Percentiles rank a stretch among this genome's conserved stretches.
Conservation (phyloP, 2,888 invertebrate species). For the Strigamia crassipes region DNA sequence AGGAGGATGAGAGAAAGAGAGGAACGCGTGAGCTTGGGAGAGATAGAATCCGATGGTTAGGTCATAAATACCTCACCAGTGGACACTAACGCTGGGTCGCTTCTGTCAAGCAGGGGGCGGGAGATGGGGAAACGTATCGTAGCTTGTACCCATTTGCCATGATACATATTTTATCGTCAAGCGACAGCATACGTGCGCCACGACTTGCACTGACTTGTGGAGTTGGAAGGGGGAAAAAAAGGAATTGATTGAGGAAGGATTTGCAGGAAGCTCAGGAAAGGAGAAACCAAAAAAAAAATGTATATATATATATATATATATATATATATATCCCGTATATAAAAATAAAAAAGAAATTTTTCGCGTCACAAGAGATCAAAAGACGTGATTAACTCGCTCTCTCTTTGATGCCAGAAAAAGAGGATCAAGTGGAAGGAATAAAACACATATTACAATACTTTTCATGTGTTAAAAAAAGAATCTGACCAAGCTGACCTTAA, state of each 20-base stretch:
- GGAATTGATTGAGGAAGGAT: constrained; percentile 16
- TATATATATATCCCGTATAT: too few relatives aligned
- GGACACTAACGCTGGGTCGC: constrained; percentile 25
- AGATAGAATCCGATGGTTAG: constrained; percentile 39
- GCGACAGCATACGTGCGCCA: constrained; percentile 15
- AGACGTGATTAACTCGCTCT: constrained; percentile 15
- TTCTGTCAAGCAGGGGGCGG: constrained; percentile 24
- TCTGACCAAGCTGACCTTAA: not conserved
- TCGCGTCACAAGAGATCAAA: constrained; percentile 16
- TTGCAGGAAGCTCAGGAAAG: constrained; percentile 4
- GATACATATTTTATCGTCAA: constrained; percentile 43
- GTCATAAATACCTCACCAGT: constrained; percentile 39
- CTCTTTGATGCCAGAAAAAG: not conserved
- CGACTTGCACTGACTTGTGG: constrained; percentile 21
- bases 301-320: not conserved
- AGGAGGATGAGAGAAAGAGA: constrained; percentile 11
- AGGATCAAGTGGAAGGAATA: not conserved
- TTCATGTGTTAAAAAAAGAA: not conserved
- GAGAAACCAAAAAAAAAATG: not conserved
- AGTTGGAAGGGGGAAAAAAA: not conserved
- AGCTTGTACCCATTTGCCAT: constrained; percentile 34
- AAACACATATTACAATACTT: not conserved
- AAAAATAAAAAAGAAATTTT: too few relatives aligned
- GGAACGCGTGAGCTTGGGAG: constrained; percentile 13
- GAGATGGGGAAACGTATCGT: constrained; percentile 30